phyloP scores from a whole-genome alignment of 2,113 vertebrate species.

The Oncorhynchus keta region DNA sequence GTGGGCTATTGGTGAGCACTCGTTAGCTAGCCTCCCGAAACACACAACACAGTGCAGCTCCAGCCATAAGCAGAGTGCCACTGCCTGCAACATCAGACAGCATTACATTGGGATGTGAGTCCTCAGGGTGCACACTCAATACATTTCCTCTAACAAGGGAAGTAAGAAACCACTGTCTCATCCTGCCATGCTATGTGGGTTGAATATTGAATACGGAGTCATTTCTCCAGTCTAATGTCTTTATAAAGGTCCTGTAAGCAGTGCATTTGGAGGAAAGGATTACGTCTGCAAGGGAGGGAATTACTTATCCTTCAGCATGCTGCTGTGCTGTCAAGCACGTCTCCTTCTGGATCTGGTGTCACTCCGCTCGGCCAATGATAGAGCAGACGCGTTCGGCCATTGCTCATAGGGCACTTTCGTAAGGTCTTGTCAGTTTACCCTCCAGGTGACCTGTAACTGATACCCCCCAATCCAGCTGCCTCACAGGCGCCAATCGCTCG shows the following conservation, averaged over 20 bases:
- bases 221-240: constrained; percentile 15
- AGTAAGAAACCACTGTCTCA: constrained; percentile 15
- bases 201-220: constrained; percentile 20
- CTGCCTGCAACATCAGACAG: constrained; percentile 23
- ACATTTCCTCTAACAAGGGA: constrained; percentile 23
- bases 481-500: constrained; percentile 34
- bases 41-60: constrained; percentile 6
- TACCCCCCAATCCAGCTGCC: constrained; percentile 39
- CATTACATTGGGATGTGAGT: constrained; percentile 23
- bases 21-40: constrained; percentile 21
- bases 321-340: constrained; percentile 17
- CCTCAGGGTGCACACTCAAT: constrained; percentile 17
- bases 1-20: constrained; percentile 20
- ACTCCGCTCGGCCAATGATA: constrained; percentile 35
- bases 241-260: constrained; percentile 18
- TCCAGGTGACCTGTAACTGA: constrained; percentile 62
- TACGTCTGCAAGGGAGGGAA: constrained; percentile 1
- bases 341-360: constrained; percentile 39
- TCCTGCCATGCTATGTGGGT: constrained; percentile 1
- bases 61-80: constrained; percentile 2
- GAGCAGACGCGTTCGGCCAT: constrained; percentile 33
- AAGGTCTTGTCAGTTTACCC: constrained; percentile 46
- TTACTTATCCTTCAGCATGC: neutral
- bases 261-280: constrained; percentile 4
- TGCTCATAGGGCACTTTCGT: constrained; percentile 56